A percentile compares a stretch with the other conserved stretches of the same genome.
These are phyloP conservation scores for Emys orbicularis DNA, from an alignment of 2,797 vertebrate genomes.

Conservation along the genomic window DNA sequence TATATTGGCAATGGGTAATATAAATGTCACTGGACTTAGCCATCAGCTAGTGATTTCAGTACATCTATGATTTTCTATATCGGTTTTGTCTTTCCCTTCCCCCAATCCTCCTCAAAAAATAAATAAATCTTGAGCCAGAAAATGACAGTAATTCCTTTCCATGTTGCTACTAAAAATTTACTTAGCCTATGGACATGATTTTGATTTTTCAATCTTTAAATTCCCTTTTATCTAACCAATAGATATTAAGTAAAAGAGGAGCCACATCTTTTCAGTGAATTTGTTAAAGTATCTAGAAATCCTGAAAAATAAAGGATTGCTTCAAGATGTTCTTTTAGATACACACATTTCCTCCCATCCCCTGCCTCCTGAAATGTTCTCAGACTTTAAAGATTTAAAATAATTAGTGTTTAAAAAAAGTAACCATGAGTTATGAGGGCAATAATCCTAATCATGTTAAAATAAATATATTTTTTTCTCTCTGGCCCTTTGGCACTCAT, in stretches of 20 bases:
- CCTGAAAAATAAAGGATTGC: neutral
- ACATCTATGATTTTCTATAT: neutral
- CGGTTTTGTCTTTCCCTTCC: neutral
- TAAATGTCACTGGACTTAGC: neutral
- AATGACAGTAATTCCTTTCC: constrained; percentile 20
- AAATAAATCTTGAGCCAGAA: constrained; percentile 17
- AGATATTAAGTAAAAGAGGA: neutral
- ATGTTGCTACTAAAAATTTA: constrained; percentile 13
- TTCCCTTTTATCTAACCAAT: neutral
- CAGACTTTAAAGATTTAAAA: neutral
- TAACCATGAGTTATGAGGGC: neutral
- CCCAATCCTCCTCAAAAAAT: neutral
- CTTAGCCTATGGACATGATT: constrained; percentile 43
- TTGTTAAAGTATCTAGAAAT: neutral
- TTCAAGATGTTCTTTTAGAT: neutral
- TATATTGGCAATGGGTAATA: neutral
- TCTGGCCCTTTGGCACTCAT: neutral
- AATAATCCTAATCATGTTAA: neutral
- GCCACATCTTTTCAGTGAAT: constrained; percentile 25
- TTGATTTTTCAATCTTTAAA: constrained; percentile 35
- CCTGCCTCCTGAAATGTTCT: neutral
- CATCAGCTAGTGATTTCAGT: neutral
- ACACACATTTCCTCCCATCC: neutral
- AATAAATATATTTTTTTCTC: neutral
- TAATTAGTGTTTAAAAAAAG: neutral